phyloP scores from a whole-genome alignment of 2,888 invertebrate genomes.

The Clepsis dumicolana region DNA sequence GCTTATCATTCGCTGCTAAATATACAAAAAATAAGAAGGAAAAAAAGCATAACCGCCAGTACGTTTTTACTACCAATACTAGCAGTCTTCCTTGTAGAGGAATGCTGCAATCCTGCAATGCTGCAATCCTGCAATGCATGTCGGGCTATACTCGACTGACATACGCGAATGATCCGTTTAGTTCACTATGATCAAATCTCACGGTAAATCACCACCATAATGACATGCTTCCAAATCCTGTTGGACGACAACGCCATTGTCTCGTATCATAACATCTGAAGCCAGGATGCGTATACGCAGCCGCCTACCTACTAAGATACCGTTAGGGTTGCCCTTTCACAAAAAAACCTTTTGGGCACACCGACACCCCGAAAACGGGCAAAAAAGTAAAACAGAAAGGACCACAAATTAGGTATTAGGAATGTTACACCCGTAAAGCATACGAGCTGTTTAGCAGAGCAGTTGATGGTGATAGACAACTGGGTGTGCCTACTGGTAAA shows the following conservation, averaged over 20 bases:
- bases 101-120: no score
- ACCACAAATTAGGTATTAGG: slow-evolving; percentile 81
- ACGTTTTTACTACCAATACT: no score
- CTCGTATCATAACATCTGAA: slow-evolving; percentile 48
- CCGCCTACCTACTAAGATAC: slow-evolving; percentile 59
- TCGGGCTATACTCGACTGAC: no score
- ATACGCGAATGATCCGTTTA: no score
- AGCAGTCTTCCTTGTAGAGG: no score
- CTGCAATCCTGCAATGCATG: no score
- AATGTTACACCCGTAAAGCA: slow-evolving; percentile 79
- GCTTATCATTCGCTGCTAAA: no score
- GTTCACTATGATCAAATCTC: no score
- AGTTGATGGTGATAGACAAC: slow-evolving; percentile 29
- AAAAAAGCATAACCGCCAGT: no score
- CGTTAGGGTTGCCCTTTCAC: slow-evolving; percentile 79
- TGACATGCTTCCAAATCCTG: slow-evolving; percentile 29
- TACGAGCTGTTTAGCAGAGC: slow-evolving; percentile 30
- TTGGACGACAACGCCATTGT: slow-evolving; percentile 43
- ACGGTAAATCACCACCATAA: neutral
- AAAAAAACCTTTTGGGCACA: slow-evolving; percentile 42
- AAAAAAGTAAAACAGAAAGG: slow-evolving; percentile 82
- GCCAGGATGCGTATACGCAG: slow-evolving; percentile 52
- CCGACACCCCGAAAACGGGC: slow-evolving; percentile 54
- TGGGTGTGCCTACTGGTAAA: neutral
- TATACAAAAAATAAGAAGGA: no score